Evolutionary conservation across 1,140 invertebrate species (phyloP).

Genomic region (Pteromalus puparum): DNA sequence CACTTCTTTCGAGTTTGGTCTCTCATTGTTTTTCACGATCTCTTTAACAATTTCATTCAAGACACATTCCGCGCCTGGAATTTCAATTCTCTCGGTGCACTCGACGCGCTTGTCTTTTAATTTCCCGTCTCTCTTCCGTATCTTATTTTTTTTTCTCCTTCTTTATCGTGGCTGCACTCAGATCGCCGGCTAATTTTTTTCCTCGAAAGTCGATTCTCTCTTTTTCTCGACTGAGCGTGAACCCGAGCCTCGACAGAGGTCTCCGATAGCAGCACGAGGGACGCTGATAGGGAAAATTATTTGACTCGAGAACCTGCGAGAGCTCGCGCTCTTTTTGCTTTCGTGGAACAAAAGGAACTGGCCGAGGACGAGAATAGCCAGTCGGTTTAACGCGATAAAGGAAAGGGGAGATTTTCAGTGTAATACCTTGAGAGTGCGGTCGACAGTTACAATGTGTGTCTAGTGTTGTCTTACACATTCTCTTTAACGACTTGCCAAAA

Average conservation of each 20-base stretch:
- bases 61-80: too few relatives aligned
- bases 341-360: background rate
- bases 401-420: too few relatives aligned
- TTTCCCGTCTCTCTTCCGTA: too few relatives aligned
- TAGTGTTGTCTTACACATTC: too few relatives aligned
- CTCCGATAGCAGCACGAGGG: background rate
- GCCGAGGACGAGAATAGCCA: background rate
- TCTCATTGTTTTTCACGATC: too few relatives aligned
- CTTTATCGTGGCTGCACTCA: background rate
- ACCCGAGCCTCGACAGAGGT: background rate
- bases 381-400: too few relatives aligned
- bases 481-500: background rate
- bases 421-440: too few relatives aligned
- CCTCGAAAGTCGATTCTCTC: slow-evolving; percentile 37
- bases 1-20: too few relatives aligned
- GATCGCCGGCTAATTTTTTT: background rate
- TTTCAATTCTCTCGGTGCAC: too few relatives aligned
- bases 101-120: background rate
- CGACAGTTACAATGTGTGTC: too few relatives aligned
- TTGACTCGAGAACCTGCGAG: slow-evolving; percentile 27
- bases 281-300: slow-evolving; percentile 39
- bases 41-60: too few relatives aligned
- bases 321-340: background rate
- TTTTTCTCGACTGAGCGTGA: slow-evolving; percentile 20
- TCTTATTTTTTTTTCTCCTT: background rate